Evolutionary conservation across 53 echinoderm and acorn worm species (phyloP).

Genomic region (Arbacia lixula): DNA sequence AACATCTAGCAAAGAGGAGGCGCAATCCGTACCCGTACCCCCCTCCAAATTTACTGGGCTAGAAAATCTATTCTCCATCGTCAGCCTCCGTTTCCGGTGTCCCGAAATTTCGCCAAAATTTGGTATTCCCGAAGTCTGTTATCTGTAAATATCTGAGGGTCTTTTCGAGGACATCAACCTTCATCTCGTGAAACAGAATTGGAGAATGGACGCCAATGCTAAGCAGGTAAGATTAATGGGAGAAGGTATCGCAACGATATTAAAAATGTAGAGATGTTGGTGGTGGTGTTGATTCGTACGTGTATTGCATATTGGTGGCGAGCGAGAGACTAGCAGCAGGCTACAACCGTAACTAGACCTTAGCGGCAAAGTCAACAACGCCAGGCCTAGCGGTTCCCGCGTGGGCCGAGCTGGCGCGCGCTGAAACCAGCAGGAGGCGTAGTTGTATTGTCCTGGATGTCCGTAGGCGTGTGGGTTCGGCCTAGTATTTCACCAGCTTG

Average conservation of each 20-base stretch:
- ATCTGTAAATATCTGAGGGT: not conserved
- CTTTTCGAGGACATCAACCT: conserved; percentile 9
- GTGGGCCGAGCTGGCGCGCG: conserved; percentile 20
- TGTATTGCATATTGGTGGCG: no score
- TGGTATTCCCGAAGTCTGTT: not conserved
- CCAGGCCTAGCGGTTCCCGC: conserved; percentile 32
- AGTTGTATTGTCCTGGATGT: not conserved
- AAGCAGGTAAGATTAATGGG: conserved; percentile 30
- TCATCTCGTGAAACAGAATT: not conserved
- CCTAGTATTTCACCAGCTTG: no score
- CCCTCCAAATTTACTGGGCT: conserved; percentile 16
- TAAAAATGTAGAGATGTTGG: not conserved
- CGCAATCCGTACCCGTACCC: no score
- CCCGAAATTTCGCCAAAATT: conserved; percentile 28
- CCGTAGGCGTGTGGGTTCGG: not conserved
- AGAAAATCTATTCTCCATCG: conserved; percentile 1
- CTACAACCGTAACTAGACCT: conserved; percentile 3
- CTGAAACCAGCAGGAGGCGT: conserved; percentile 1
- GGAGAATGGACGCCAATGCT: conserved; percentile 38
- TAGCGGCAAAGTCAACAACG: conserved; percentile 40
- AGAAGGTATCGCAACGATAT: not conserved
- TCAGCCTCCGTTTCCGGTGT: conserved; percentile 34
- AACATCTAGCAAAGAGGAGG: no score
- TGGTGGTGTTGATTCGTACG: no score
- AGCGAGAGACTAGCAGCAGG: conserved; percentile 7